phyloP scores from a whole-genome alignment of 2,113 vertebrate genomes.

The Megaceryle torquata region DNA sequence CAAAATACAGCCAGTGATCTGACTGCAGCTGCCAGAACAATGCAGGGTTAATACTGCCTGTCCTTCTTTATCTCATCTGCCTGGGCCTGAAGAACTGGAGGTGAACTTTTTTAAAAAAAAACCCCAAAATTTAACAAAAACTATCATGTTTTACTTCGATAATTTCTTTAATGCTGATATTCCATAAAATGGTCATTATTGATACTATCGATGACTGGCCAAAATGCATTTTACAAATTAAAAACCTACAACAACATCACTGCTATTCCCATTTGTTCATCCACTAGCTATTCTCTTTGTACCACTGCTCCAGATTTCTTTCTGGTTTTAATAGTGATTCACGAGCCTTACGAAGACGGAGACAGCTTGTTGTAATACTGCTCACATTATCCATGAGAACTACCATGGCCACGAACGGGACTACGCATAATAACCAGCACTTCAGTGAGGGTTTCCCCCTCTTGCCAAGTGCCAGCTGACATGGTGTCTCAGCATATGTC shows the following conservation, averaged over 20 bases:
- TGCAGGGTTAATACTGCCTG: neutral
- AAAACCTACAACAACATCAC: neutral
- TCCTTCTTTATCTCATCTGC: neutral
- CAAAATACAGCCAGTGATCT: neutral
- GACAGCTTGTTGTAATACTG: neutral
- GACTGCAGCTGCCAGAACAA: neutral
- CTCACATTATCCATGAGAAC: neutral
- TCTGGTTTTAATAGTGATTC: neutral
- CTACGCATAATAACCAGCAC: neutral
- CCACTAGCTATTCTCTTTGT: neutral
- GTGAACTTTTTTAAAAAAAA: neutral
- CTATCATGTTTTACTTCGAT: neutral
- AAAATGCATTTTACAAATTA: neutral
- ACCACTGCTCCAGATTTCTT: neutral
- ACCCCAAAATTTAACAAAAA: neutral
- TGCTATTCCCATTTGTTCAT: neutral
- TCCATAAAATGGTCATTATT: neutral
- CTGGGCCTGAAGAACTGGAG: neutral
- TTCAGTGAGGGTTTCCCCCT: conserved; percentile 14
- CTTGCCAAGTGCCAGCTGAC: conserved; percentile 21
- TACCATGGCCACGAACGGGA: neutral
- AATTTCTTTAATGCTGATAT: neutral
- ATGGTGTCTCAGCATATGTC: conserved; percentile 42
- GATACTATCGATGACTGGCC: neutral
- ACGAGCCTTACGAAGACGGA: neutral